These are phyloP conservation scores for Heterocephalus glaber DNA, from an alignment of 2,113 vertebrate genomes.

Conservation along the genomic window DNA sequence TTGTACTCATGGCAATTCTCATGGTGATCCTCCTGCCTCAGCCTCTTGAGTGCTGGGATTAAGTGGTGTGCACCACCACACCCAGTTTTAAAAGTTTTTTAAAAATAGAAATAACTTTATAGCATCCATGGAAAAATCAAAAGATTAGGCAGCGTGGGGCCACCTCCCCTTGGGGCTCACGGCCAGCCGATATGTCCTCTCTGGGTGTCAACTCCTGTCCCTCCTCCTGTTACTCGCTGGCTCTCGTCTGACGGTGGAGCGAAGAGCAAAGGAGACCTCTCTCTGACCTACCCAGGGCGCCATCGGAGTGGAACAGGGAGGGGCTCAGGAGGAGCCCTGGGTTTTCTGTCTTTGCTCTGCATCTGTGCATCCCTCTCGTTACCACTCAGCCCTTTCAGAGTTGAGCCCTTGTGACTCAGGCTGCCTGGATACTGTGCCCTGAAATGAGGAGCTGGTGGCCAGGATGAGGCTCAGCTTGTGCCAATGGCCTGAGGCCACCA, in stretches of 20 bases:
- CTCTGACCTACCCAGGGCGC: not conserved
- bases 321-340: not conserved
- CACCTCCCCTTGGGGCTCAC: not conserved
- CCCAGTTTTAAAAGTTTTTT: not conserved
- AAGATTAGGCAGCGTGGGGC: not conserved
- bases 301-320: not conserved
- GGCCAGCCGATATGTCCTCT: not conserved
- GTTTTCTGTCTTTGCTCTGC: not conserved
- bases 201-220: not conserved
- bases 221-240: not conserved
- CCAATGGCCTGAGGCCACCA: not conserved
- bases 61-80: not conserved
- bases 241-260: not conserved
- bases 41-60: not conserved
- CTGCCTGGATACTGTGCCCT: not conserved
- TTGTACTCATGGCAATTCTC: not conserved
- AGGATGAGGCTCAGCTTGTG: not conserved
- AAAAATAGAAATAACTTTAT: not conserved
- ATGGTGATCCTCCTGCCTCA: not conserved
- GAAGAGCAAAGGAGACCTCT: not conserved
- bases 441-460: not conserved
- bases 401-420: not conserved
- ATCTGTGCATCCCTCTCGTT: not conserved
- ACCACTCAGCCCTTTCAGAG: not conserved
- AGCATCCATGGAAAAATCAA: not conserved